These are phyloP conservation scores for Propsilocerus akamusi DNA, from an alignment of 1,140 invertebrate genomes.

Conservation along the genomic window DNA sequence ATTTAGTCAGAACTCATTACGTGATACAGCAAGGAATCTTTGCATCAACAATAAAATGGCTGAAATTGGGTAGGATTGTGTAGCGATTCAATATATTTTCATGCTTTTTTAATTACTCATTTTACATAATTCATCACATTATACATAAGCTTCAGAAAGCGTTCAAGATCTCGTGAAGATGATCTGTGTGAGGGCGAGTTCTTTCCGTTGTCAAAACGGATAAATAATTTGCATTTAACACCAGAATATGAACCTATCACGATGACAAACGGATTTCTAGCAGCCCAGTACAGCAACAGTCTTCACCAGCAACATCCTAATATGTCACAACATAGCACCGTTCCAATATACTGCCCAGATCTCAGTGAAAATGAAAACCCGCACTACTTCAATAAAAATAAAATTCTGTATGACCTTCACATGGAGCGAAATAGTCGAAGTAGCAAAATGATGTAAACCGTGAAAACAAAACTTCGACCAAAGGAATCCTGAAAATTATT, in stretches of 20 bases:
- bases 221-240: conserved; percentile 19
- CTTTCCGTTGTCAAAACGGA: conserved; percentile 18
- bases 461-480: no score
- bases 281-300: conserved; percentile 3
- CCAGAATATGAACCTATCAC: neutral
- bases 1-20: no score
- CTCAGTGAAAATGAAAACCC: conserved; percentile 18
- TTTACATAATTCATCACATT: neutral
- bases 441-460: no score
- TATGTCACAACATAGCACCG: conserved; percentile 1
- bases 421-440: conserved; percentile 16
- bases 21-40: no score
- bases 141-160: neutral
- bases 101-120: neutral
- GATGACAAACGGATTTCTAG: neutral
- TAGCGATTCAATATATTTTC: neutral
- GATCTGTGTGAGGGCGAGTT: conserved; percentile 17
- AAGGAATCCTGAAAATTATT: no score
- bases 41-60: no score
- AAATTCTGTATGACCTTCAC: conserved; percentile 20
- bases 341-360: conserved; percentile 16
- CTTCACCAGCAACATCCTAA: conserved; percentile 2
- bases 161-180: conserved; percentile 17
- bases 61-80: neutral
- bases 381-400: conserved; percentile 21